These are phyloP conservation scores for Cheilosia grossa DNA, from an alignment of 2,888 invertebrate genomes.

Conservation along the genomic window DNA sequence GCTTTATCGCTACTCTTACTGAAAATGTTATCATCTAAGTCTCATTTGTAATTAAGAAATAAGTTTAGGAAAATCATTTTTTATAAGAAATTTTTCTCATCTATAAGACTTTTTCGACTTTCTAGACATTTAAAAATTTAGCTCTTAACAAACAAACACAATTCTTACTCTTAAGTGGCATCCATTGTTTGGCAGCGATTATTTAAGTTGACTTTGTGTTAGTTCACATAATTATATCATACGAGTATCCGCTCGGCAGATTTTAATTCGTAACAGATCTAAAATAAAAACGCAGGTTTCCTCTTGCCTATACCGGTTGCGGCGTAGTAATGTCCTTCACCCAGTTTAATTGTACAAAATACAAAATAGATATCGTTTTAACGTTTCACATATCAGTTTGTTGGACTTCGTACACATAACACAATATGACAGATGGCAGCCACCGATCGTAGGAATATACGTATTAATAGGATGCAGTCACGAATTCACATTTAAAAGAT, in stretches of 20 bases:
- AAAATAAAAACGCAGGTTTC: too few species aligned
- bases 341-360: too few species aligned
- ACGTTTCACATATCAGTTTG: too few species aligned
- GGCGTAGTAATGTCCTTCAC: too few species aligned
- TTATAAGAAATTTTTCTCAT: constrained; percentile 59
- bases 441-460: too few species aligned
- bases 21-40: constrained; percentile 58
- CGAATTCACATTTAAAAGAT: too few species aligned
- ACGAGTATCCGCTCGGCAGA: neutral
- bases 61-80: constrained; percentile 57
- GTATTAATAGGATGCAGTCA: too few species aligned
- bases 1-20: constrained; percentile 55
- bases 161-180: constrained; percentile 67
- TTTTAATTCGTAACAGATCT: too few species aligned
- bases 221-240: neutral
- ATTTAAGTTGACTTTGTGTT: constrained; percentile 14
- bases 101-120: constrained; percentile 70
- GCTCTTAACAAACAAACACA: constrained; percentile 31
- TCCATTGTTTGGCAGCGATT: constrained; percentile 40
- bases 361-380: too few species aligned
- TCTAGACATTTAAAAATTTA: constrained; percentile 66
- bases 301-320: too few species aligned
- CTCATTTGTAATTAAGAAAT: constrained; percentile 52
- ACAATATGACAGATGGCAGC: too few species aligned
- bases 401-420: too few species aligned